Percentiles rank a stretch among this genome's conserved stretches.
phyloP scores from a whole-genome alignment of 64 coral and sea anemone species.

The Actinia tenebrosa region DNA sequence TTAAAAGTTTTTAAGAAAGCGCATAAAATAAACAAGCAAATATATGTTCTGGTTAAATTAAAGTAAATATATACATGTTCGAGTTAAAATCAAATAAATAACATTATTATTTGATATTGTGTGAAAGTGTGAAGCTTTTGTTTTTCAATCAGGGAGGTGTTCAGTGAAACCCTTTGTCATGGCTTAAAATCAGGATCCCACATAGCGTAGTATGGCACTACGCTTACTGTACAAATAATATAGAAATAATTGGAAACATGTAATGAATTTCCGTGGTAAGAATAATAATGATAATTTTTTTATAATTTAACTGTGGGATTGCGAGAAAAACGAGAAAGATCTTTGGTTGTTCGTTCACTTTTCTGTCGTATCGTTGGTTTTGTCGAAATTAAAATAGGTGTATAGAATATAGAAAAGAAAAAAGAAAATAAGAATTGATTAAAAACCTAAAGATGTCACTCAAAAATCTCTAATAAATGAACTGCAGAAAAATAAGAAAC shows the following conservation, averaged over 20 bases:
- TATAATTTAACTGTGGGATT: not conserved
- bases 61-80: not conserved
- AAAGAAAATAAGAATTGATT: too few relatives aligned
- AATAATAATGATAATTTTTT: not conserved
- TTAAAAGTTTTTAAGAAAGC: not conserved
- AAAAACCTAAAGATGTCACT: too few relatives aligned
- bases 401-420: too few relatives aligned
- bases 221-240: not conserved
- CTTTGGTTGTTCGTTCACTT: too few relatives aligned
- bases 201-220: not conserved
- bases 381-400: too few relatives aligned
- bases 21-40: not conserved
- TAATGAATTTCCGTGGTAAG: not conserved
- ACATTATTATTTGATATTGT: constrained; percentile 1
- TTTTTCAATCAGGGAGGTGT: not conserved
- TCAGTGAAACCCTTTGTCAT: not conserved
- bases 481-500: not conserved
- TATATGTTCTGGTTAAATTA: not conserved
- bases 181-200: not conserved
- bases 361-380: too few relatives aligned
- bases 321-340: too few relatives aligned
- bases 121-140: not conserved
- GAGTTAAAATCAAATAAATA: not conserved
- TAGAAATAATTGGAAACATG: not conserved
- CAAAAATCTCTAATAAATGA: too few relatives aligned